phyloP scores from a whole-genome alignment of 1,140 invertebrate genomes.

The Papilio helenus region DNA sequence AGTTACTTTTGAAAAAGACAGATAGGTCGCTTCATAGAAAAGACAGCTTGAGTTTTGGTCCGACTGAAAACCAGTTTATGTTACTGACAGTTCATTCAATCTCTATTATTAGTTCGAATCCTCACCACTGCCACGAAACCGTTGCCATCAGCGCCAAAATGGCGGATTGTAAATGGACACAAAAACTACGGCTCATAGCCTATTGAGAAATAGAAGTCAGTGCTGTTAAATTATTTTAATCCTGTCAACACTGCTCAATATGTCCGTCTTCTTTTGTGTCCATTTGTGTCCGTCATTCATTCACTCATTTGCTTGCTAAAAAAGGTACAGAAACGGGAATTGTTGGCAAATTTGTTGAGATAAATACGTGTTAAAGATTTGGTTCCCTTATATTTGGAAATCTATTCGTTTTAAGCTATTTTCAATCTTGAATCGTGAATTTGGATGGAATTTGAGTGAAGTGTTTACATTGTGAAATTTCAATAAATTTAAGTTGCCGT shows the following conservation, averaged over 20 bases:
- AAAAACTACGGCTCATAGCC: too few species aligned
- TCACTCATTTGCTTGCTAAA: constrained; percentile 77
- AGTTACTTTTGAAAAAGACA: too few species aligned
- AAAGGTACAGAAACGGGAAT: constrained; percentile 75
- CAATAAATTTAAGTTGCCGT: constrained; percentile 56
- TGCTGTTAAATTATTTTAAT: constrained; percentile 43
- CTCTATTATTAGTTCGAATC: too few species aligned
- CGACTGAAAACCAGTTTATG: too few species aligned
- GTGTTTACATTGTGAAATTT: constrained; percentile 78
- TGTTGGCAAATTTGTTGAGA: constrained; percentile 78
- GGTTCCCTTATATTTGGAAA: constrained; percentile 46
- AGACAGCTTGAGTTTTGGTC: too few species aligned
- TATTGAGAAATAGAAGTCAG: constrained; percentile 43
- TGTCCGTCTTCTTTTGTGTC: constrained; percentile 67
- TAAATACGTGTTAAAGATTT: constrained; percentile 74
- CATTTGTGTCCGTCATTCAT: constrained; percentile 71
- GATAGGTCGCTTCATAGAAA: too few species aligned
- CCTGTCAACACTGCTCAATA: constrained; percentile 63
- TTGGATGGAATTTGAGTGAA: constrained; percentile 44
- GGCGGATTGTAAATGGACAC: too few species aligned
- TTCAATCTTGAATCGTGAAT: not conserved
- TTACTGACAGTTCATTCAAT: too few species aligned
- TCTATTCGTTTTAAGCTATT: constrained; percentile 14
- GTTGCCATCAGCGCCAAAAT: too few species aligned
- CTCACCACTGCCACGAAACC: too few species aligned